Conservation (phyloP, 2,888 invertebrate species). For the Eilema depressum region DNA sequence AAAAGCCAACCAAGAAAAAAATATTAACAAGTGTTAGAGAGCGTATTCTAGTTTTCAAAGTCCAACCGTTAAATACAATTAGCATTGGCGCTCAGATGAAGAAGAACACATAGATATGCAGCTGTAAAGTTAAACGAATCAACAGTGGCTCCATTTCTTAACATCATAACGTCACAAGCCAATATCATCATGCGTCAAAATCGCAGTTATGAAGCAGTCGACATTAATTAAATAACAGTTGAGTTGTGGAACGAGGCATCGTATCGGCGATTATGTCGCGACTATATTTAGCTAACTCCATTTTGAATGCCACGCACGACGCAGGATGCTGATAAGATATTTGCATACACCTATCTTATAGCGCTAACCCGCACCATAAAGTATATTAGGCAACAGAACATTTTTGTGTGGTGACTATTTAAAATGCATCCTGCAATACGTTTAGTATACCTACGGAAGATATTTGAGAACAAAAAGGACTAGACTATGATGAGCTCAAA, state of each 20-base stretch:
- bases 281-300: conserved; percentile 67
- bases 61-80: not conserved
- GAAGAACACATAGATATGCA: not conserved
- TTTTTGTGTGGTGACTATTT: conserved; percentile 6
- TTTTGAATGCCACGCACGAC: conserved; percentile 73
- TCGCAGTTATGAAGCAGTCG: conserved; percentile 40
- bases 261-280: conserved; percentile 60
- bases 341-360: conserved; percentile 70
- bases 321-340: conserved; percentile 81
- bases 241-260: conserved; percentile 56
- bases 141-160: not conserved
- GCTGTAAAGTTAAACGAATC: not conserved
- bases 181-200: conserved; percentile 41
- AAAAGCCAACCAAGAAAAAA: not conserved
- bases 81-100: not conserved
- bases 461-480: not conserved
- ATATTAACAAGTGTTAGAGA: not conserved
- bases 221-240: conserved; percentile 53
- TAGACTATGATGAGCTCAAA: not conserved
- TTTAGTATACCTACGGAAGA: not conserved
- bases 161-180: conserved; percentile 20
- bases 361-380: conserved; percentile 13
- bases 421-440: conserved; percentile 4
- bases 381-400: conserved; percentile 11
- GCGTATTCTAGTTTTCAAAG: not conserved